These are phyloP conservation scores for Falcaria lacertinaria DNA, from an alignment of 2,888 invertebrate species.

Conservation along the genomic window DNA sequence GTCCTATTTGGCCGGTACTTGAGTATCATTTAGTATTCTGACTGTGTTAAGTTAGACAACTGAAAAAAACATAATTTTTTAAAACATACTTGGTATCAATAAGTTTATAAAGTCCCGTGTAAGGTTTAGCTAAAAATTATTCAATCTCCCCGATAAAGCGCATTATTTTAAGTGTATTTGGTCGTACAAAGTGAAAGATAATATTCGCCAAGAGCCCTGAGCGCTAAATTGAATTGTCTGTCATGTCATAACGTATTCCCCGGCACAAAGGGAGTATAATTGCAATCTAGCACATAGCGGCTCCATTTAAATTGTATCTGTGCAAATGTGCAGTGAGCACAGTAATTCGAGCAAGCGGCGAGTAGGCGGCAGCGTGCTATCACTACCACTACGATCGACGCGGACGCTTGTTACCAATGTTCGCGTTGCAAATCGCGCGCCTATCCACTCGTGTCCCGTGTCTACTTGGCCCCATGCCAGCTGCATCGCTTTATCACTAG, in stretches of 20 bases:
- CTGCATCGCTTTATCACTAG: constrained; percentile 70
- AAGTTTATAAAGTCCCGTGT: constrained; percentile 26
- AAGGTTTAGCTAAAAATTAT: too few species aligned
- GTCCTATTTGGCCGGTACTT: too few species aligned
- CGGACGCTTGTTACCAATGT: constrained; percentile 19
- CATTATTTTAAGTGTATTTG: constrained; percentile 57
- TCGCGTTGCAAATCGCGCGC: constrained; percentile 56
- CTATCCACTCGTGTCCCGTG: constrained; percentile 65
- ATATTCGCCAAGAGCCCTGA: constrained; percentile 67
- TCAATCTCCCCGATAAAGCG: constrained; percentile 57
- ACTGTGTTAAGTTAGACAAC: too few species aligned
- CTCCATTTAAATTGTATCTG: constrained; percentile 74
- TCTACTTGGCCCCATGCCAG: constrained; percentile 73
- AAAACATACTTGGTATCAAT: too few species aligned
- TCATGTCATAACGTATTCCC: constrained; percentile 69
- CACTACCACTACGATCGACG: constrained; percentile 29
- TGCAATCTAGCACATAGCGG: constrained; percentile 55
- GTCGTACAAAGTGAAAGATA: constrained; percentile 63
- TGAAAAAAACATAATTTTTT: too few species aligned
- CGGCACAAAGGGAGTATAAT: constrained; percentile 75
- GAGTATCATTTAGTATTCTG: too few species aligned
- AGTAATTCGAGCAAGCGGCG: constrained; percentile 19
- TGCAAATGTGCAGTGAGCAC: constrained; percentile 64
- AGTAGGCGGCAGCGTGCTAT: constrained; percentile 17
- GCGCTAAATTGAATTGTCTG: constrained; percentile 73